Percentiles rank a stretch among this genome's conserved stretches.
Evolutionary conservation across 2,113 vertebrate species (phyloP).

Genomic region (Vulpes vulpes): DNA sequence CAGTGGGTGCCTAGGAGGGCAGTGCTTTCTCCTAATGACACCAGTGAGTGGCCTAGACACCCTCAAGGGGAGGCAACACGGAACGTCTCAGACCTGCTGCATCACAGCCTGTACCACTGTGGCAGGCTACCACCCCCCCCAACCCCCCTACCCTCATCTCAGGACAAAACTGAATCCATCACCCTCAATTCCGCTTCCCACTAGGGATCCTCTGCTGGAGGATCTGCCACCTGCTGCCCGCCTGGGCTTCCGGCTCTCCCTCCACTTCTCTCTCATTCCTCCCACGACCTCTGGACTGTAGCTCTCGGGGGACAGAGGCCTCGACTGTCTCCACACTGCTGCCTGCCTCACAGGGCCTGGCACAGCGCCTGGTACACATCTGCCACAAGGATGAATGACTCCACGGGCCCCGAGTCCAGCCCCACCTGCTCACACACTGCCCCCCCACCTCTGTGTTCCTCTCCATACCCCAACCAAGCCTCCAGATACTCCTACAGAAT

Average conservation of each 20-base stretch:
- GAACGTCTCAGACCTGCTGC: background rate
- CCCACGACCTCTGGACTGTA: background rate
- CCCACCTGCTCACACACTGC: background rate
- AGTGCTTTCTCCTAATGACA: background rate
- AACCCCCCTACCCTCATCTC: background rate
- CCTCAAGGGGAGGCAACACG: background rate
- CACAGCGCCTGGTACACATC: constrained; percentile 3
- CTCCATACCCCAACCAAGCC: background rate
- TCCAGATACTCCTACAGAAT: background rate
- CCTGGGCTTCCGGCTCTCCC: background rate
- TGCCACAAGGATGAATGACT: constrained; percentile 18
- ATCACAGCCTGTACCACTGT: rapidly evolving
- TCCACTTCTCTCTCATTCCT: background rate
- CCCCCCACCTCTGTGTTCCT: background rate
- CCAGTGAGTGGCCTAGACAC: background rate
- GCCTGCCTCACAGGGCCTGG: constrained; percentile 46
- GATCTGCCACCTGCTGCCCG: background rate
- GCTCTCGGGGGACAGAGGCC: constrained; percentile 39
- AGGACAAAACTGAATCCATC: background rate
- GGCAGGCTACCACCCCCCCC: background rate
- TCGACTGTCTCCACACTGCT: constrained; percentile 18
- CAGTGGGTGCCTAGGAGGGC: background rate
- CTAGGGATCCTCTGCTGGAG: background rate
- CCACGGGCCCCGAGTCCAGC: background rate
- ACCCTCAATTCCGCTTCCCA: background rate